These are phyloP conservation scores for Stenolophus ochropezus DNA, from an alignment of 2,888 invertebrate species.

Conservation along the genomic window DNA sequence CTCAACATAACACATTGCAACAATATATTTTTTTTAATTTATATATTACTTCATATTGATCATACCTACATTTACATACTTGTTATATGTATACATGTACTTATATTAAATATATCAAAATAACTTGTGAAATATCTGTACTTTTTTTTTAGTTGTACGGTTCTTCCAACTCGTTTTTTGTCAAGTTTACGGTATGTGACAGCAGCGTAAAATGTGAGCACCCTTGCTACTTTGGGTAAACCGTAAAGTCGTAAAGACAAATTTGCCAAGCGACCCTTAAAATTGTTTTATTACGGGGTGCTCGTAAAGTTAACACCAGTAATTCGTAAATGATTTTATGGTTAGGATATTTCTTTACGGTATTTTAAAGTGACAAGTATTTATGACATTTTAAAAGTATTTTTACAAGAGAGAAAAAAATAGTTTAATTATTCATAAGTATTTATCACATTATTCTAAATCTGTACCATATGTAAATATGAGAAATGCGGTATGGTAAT, in stretches of 20 bases:
- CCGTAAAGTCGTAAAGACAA: background rate
- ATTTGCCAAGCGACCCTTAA: background rate
- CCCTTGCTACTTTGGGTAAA: background rate
- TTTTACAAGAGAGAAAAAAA: background rate
- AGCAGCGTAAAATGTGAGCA: background rate
- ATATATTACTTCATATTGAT: too few relatives aligned
- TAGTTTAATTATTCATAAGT: background rate
- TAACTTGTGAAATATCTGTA: too few relatives aligned
- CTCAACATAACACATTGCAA: too few relatives aligned
- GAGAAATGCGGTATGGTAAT: background rate
- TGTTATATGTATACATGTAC: too few relatives aligned
- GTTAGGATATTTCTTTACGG: background rate
- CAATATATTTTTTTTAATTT: too few relatives aligned
- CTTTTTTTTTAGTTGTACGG: too few relatives aligned
- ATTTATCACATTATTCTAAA: background rate
- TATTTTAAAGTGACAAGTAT: background rate
- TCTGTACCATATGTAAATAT: background rate
- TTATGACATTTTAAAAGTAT: constrained; percentile 16
- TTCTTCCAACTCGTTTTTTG: too few relatives aligned
- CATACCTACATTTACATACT: too few relatives aligned
- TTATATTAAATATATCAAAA: too few relatives aligned
- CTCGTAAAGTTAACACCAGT: constrained; percentile 6
- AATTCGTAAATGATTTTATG: constrained; percentile 24
- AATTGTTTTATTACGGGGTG: constrained; percentile 3
- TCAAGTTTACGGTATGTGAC: background rate